Evolutionary conservation across 1,140 invertebrate species (phyloP).

Genomic region (Rhyacophila brunnea): DNA sequence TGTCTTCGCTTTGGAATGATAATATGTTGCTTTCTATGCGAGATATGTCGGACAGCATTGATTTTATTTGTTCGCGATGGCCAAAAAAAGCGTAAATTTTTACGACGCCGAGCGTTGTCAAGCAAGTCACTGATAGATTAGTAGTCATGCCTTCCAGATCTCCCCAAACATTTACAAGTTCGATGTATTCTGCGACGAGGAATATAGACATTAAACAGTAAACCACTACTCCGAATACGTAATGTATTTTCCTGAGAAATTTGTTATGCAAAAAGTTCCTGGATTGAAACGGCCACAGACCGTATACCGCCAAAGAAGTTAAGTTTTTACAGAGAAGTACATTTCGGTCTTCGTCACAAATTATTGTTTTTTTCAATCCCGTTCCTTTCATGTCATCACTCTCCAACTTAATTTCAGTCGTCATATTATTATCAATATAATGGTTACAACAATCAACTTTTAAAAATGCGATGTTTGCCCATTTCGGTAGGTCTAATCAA

Average conservation of each 20-base stretch:
- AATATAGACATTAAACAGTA: slow-evolving; percentile 29
- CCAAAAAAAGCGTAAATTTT: slow-evolving; percentile 32
- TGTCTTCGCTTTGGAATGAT: slow-evolving; percentile 7
- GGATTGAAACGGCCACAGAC: slow-evolving; percentile 31
- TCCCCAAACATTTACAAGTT: slow-evolving; percentile 31
- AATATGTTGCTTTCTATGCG: slow-evolving; percentile 26
- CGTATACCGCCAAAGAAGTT: slow-evolving; percentile 27
- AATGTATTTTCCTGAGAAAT: slow-evolving; percentile 14
- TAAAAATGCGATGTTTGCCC: no score
- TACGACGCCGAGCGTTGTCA: slow-evolving; percentile 29
- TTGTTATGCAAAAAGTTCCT: slow-evolving; percentile 26
- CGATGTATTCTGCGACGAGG: slow-evolving; percentile 31
- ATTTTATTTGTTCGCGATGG: slow-evolving; percentile 24
- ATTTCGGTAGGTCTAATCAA: no score
- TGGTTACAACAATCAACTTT: no score
- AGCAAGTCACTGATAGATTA: slow-evolving; percentile 31
- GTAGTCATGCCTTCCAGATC: slow-evolving; percentile 34
- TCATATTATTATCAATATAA: no score
- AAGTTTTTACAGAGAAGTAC: slow-evolving; percentile 28
- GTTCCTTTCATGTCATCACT: no score
- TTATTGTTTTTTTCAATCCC: no score
- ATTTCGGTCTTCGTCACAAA: background rate
- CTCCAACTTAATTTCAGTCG: no score
- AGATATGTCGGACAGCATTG: slow-evolving; percentile 19
- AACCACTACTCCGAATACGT: slow-evolving; percentile 12